Percentiles rank a stretch among this genome's conserved stretches.
Evolutionary conservation across 1,140 invertebrate species (phyloP).

Genomic region (Bacillus rossius): DNA sequence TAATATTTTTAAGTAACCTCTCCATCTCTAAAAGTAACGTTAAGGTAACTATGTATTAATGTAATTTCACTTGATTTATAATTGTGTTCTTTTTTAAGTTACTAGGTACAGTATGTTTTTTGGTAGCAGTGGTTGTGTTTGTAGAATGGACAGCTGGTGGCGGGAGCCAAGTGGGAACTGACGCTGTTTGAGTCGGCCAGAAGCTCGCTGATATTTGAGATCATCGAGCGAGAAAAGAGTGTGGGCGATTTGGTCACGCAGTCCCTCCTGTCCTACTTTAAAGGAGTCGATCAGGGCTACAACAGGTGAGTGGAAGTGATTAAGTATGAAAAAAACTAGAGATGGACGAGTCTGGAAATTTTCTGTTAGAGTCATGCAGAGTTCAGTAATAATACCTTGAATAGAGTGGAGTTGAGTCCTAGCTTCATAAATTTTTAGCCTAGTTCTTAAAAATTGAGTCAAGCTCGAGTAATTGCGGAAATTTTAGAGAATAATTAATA

Average conservation of each 20-base stretch:
- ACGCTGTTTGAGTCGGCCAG: slow-evolving; percentile 75
- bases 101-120: too few species aligned
- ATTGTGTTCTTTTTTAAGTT: too few species aligned
- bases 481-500: too few species aligned
- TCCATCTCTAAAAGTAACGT: too few species aligned
- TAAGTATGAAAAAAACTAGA: not conserved
- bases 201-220: slow-evolving; percentile 78
- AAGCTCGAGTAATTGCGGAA: too few species aligned
- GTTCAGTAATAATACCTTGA: not conserved
- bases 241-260: slow-evolving; percentile 62
- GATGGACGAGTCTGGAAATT: slow-evolving; percentile 11
- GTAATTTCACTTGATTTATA: too few species aligned
- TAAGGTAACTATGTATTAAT: too few species aligned
- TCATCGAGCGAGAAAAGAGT: slow-evolving; percentile 73
- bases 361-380: not conserved
- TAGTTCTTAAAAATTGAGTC: too few species aligned
- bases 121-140: slow-evolving; percentile 18
- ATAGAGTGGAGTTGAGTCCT: not conserved
- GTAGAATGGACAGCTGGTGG: slow-evolving; percentile 60
- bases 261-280: slow-evolving; percentile 66
- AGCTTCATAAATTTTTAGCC: not conserved
- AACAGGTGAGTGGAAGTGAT: slow-evolving; percentile 53
- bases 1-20: too few species aligned
- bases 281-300: slow-evolving; percentile 58
- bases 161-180: slow-evolving; percentile 56